Evolutionary conservation across 2,797 vertebrate genomes (phyloP).

Genomic region (Salarias fasciatus): DNA sequence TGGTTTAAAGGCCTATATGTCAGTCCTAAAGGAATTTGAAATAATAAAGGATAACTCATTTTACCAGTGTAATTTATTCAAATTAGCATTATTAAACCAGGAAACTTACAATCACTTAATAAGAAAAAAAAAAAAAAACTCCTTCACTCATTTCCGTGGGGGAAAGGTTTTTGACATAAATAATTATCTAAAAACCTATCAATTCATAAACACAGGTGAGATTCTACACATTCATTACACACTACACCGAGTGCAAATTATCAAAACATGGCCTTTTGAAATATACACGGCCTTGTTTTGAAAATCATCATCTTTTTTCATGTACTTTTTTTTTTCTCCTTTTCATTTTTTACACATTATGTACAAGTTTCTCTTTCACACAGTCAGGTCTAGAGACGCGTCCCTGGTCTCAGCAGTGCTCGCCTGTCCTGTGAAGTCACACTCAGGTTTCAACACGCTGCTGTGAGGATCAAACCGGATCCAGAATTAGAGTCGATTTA

Average conservation of each 20-base stretch:
- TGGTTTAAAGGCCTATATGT: conserved; percentile 54
- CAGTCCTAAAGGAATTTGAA: conserved; percentile 63
- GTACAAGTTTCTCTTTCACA: conserved; percentile 91
- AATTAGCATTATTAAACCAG: conserved; percentile 87
- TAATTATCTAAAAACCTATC: conserved; percentile 95
- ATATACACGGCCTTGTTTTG: conserved; percentile 95
- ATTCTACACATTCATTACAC: conserved; percentile 97
- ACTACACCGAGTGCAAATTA: conserved; percentile 97
- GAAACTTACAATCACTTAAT: conserved; percentile 91
- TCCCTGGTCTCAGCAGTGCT: conserved; percentile 57
- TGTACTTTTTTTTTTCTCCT: conserved; percentile 13
- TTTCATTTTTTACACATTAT: conserved; percentile 88
- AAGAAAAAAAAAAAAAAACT: conserved; percentile 85
- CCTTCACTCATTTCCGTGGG: conserved; percentile 86
- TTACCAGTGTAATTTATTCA: conserved; percentile 81
- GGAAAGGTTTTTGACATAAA: conserved; percentile 93
- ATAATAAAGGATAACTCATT: conserved; percentile 76
- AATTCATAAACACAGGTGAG: conserved; percentile 93
- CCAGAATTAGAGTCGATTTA: conserved; percentile 1
- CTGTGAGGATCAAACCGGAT: conserved; percentile 12
- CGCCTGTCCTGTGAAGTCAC: conserved; percentile 54
- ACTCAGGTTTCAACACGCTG: conserved; percentile 41
- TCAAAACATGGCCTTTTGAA: conserved; percentile 91
- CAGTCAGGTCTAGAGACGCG: conserved; percentile 84
- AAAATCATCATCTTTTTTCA: conserved; percentile 76